phyloP scores from a whole-genome alignment of 1,140 invertebrate species.

The Drosophila repleta region DNA sequence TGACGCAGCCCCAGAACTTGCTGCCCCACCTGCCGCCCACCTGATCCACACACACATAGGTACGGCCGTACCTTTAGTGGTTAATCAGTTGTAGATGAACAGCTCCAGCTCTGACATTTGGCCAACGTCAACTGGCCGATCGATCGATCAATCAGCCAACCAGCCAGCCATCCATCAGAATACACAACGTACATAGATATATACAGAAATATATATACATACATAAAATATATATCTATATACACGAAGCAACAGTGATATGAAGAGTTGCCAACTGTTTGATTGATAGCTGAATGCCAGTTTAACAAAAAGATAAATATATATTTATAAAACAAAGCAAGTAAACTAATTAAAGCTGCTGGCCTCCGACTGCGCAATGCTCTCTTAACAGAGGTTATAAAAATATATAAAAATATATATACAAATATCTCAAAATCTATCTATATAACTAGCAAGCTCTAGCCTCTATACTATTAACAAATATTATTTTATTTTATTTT shows the following conservation, averaged over 20 bases:
- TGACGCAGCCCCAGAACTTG: slow-evolving; percentile 66
- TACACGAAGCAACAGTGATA: slow-evolving; percentile 7
- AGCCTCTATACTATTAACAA: too few species aligned
- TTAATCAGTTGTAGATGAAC: slow-evolving; percentile 69
- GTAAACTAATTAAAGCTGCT: background rate
- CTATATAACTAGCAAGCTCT: too few species aligned
- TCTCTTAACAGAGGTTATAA: background rate
- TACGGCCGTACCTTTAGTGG: slow-evolving; percentile 24
- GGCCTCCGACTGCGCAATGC: background rate
- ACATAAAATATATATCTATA: slow-evolving; percentile 3
- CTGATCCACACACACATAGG: background rate
- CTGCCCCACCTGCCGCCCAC: slow-evolving; percentile 20
- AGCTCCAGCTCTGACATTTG: slow-evolving; percentile 58
- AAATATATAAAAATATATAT: background rate
- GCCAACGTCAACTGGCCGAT: slow-evolving; percentile 55
- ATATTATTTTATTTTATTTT: too few species aligned
- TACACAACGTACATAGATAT: slow-evolving; percentile 32
- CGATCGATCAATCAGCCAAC: slow-evolving; percentile 73
- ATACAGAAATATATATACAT: slow-evolving; percentile 2
- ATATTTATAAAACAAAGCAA: background rate
- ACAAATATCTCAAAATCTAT: too few species aligned
- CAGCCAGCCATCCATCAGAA: slow-evolving; percentile 70
- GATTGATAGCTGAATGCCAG: slow-evolving; percentile 65
- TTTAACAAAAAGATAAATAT: slow-evolving; percentile 24
- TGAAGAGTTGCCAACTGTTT: slow-evolving; percentile 33